A percentile compares a stretch with the other conserved stretches of the same genome.
These are phyloP conservation scores for Meandrusa payeni DNA, from an alignment of 2,888 invertebrate genomes.

Conservation along the genomic window DNA sequence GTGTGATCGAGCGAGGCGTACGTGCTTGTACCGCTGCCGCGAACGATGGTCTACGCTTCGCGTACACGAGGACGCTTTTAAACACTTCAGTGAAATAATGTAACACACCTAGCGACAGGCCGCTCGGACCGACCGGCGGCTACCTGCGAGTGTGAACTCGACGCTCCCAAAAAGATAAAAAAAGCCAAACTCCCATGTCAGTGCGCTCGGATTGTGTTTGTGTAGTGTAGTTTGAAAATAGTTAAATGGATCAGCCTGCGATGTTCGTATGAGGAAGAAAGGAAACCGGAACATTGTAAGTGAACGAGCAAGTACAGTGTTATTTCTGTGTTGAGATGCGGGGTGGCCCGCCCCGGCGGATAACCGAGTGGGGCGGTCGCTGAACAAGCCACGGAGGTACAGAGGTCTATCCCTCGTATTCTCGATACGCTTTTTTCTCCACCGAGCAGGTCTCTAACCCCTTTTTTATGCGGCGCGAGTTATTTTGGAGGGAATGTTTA, in stretches of 20 bases:
- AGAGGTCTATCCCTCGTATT: conserved; percentile 75
- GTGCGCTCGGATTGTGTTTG: conserved; percentile 69
- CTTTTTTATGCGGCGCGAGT: conserved; percentile 61
- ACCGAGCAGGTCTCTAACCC: conserved; percentile 71
- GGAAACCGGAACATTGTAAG: conserved; percentile 78
- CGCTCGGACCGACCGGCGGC: conserved; percentile 81
- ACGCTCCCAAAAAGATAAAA: conserved; percentile 65
- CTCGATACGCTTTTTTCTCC: conserved; percentile 59
- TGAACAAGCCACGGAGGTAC: conserved; percentile 72
- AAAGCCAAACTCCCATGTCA: conserved; percentile 68
- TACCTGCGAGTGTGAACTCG: conserved; percentile 65
- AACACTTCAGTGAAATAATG: conserved; percentile 76
- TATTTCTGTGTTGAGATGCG: conserved; percentile 65
- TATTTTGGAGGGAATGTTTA: conserved; percentile 74
- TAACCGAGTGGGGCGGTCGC: conserved; percentile 65
- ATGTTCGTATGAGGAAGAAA: conserved; percentile 82
- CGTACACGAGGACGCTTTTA: conserved; percentile 58
- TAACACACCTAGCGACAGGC: conserved; percentile 69
- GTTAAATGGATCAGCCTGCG: conserved; percentile 77
- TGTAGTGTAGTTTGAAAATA: conserved; percentile 76
- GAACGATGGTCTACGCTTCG: conserved; percentile 63
- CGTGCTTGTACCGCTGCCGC: conserved; percentile 49
- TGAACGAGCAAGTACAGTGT: conserved; percentile 59
- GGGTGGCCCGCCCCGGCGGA: conserved; percentile 66
- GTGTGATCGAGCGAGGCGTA: conserved; percentile 75